phyloP scores from a whole-genome alignment of 2,888 invertebrate species.

The Athalia cordata region DNA sequence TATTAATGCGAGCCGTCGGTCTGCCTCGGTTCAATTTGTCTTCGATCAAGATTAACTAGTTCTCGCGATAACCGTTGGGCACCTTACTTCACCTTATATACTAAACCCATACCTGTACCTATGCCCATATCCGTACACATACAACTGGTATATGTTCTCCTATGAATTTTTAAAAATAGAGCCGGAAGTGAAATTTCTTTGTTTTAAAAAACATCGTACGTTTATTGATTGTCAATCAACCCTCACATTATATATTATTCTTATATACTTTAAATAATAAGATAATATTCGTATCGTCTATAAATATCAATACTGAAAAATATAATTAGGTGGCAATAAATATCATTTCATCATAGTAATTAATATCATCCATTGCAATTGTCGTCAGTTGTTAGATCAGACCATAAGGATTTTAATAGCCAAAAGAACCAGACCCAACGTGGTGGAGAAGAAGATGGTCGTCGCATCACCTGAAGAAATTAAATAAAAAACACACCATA shows the following conservation, averaged over 20 bases:
- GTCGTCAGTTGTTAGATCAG: not conserved
- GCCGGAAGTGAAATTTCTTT: not conserved
- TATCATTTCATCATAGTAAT: too few relatives aligned
- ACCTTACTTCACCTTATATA: too few relatives aligned
- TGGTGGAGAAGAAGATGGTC: slow-evolving; percentile 11
- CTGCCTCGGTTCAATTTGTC: slow-evolving; percentile 55
- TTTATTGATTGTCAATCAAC: not conserved
- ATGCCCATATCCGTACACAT: not conserved
- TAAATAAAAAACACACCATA: not conserved
- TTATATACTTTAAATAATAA: too few relatives aligned
- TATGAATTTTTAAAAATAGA: not conserved
- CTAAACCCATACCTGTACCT: too few relatives aligned
- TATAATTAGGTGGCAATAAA: too few relatives aligned
- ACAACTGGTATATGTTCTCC: not conserved
- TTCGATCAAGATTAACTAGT: slow-evolving; percentile 51
- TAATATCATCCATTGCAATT: too few relatives aligned
- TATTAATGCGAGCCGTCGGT: slow-evolving; percentile 50
- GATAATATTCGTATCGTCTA: too few relatives aligned
- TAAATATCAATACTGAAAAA: too few relatives aligned
- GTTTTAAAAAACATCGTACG: not conserved
- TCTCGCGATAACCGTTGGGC: slow-evolving; percentile 18
- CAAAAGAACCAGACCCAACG: slow-evolving; percentile 2
- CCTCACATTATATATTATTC: not conserved
- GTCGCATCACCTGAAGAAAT: slow-evolving; percentile 33
- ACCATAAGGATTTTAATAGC: not conserved